phyloP scores from a whole-genome alignment of 2,888 invertebrate genomes.

The Agrenia bidenticulata region DNA sequence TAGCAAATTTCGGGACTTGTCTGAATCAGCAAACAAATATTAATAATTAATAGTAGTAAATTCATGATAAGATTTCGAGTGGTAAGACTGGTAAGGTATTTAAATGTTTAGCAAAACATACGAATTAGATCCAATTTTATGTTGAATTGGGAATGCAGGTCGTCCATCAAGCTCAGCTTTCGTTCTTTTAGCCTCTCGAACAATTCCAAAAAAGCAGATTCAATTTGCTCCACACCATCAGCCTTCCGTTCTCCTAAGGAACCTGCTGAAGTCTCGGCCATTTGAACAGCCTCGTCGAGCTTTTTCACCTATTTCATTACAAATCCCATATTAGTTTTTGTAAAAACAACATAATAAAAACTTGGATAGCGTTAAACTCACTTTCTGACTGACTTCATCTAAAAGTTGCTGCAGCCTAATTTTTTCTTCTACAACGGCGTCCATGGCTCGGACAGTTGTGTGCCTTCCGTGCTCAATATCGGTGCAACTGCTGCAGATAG shows the following conservation, averaged over 20 bases:
- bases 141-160: slow-evolving; percentile 44
- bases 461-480: slow-evolving; percentile 59
- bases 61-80: background rate
- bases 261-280: slow-evolving; percentile 49
- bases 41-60: too few relatives aligned
- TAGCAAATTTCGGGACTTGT: slow-evolving; percentile 54
- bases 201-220: slow-evolving; percentile 46
- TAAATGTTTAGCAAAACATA: too few relatives aligned
- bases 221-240: slow-evolving; percentile 47
- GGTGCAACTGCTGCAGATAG: slow-evolving; percentile 59
- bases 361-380: slow-evolving; percentile 29
- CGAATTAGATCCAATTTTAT: slow-evolving; percentile 49
- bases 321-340: slow-evolving; percentile 4
- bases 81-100: too few relatives aligned
- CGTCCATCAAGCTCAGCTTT: slow-evolving; percentile 43
- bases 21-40: slow-evolving; percentile 54
- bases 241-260: slow-evolving; percentile 46
- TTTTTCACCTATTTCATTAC: slow-evolving; percentile 48
- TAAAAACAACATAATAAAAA: background rate
- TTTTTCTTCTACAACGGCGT: slow-evolving; percentile 58
- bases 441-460: slow-evolving; percentile 56
- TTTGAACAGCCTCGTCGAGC: slow-evolving; percentile 51
- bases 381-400: slow-evolving; percentile 53
- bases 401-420: slow-evolving; percentile 52
- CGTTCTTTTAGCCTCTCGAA: slow-evolving; percentile 47